Evolutionary conservation across 1,140 invertebrate genomes (phyloP).

Genomic region (Dendroctonus valens): DNA sequence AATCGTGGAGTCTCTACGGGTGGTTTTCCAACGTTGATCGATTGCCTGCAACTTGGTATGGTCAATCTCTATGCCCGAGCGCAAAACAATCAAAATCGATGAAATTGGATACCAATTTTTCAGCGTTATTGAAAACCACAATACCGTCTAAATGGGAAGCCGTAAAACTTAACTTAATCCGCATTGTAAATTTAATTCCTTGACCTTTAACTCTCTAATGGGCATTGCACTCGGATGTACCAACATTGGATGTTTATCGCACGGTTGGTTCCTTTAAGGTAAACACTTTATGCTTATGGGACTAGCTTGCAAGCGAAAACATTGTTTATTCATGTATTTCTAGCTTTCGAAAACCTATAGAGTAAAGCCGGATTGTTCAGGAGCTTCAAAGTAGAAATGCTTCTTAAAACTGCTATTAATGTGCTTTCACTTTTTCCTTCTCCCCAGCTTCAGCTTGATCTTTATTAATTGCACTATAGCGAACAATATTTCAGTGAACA

Average conservation of each 20-base stretch:
- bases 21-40: slow-evolving; percentile 11
- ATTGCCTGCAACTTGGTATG: slow-evolving; percentile 4
- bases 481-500: too few species aligned
- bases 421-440: too few species aligned
- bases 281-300: too few species aligned
- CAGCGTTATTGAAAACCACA: slow-evolving; percentile 19
- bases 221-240: slow-evolving; percentile 43
- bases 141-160: slow-evolving; percentile 14
- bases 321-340: too few species aligned
- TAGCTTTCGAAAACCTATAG: too few species aligned
- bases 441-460: too few species aligned
- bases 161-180: slow-evolving; percentile 38
- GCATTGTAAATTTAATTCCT: slow-evolving; percentile 42
- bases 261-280: background rate
- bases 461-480: too few species aligned
- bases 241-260: slow-evolving; percentile 7
- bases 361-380: too few species aligned
- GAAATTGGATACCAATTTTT: background rate
- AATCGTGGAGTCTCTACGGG: slow-evolving; percentile 1
- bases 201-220: slow-evolving; percentile 49
- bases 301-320: too few species aligned
- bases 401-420: too few species aligned
- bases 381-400: too few species aligned
- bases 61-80: background rate
- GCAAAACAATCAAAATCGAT: slow-evolving; percentile 5